These are phyloP conservation scores for Hemichromis elongatus DNA, from an alignment of 2,113 vertebrate genomes.

Conservation along the genomic window DNA sequence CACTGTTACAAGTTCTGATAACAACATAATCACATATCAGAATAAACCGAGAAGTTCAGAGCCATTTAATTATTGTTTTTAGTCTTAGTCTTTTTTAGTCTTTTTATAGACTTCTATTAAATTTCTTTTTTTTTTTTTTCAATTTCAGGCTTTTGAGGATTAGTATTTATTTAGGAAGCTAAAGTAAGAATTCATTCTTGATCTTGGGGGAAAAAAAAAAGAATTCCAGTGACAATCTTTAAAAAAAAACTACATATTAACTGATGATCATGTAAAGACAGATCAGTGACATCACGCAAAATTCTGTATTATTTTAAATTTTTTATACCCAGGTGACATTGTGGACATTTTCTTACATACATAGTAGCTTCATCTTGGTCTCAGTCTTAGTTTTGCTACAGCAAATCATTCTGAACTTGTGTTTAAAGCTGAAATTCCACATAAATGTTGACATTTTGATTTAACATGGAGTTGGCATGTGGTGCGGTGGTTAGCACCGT, in stretches of 20 bases:
- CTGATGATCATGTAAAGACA: background rate
- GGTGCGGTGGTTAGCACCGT: background rate
- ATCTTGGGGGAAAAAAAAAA: background rate
- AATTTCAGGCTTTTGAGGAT: background rate
- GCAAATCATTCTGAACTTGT: background rate
- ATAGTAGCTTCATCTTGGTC: background rate
- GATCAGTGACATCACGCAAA: background rate
- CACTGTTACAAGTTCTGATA: background rate
- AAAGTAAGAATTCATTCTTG: background rate
- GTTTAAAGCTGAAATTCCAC: background rate
- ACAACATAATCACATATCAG: background rate
- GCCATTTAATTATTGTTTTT: background rate
- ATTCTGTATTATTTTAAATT: background rate
- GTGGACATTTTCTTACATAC: accelerated
- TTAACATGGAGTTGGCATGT: background rate
- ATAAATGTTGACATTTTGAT: background rate
- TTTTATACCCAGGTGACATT: background rate
- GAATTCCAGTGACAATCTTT: background rate
- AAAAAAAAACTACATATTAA: background rate
- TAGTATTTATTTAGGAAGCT: background rate
- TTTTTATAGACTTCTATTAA: background rate
- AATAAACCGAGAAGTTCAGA: background rate
- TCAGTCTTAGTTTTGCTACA: background rate
- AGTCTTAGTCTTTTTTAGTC: background rate
- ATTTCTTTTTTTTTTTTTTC: background rate